Conservation (phyloP, 2,888 invertebrate species). For the Drosophila silvestris region DNA sequence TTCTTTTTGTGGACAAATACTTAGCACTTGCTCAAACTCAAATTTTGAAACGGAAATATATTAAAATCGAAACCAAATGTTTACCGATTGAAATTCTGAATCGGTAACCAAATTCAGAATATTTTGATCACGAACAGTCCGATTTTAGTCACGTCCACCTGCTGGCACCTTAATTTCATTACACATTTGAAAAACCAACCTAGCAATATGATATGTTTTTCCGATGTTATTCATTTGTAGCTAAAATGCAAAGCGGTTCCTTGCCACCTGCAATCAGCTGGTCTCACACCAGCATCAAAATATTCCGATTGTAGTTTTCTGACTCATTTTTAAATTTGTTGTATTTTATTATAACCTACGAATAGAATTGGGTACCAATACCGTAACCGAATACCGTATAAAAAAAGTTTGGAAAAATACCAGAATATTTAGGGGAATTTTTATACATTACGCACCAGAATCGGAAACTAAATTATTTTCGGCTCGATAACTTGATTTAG, state of each 20-base stretch:
- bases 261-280: neutral
- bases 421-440: neutral
- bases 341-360: no score
- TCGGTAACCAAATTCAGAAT: neutral
- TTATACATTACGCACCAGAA: neutral
- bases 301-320: fast-evolving
- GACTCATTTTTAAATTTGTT: neutral
- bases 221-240: neutral
- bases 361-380: no score
- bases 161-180: neutral
- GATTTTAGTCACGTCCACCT: neutral
- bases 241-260: no score
- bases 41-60: no score
- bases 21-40: neutral
- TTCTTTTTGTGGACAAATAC: neutral
- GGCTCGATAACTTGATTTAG: neutral
- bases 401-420: no score
- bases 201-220: neutral
- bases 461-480: neutral
- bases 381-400: no score
- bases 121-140: neutral
- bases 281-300: neutral
- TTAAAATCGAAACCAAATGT: no score
- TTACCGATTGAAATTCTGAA: no score
- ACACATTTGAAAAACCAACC: neutral